Evolutionary conservation across 2,888 invertebrate species (phyloP).

Genomic region (Tetheella fluctuosa): DNA sequence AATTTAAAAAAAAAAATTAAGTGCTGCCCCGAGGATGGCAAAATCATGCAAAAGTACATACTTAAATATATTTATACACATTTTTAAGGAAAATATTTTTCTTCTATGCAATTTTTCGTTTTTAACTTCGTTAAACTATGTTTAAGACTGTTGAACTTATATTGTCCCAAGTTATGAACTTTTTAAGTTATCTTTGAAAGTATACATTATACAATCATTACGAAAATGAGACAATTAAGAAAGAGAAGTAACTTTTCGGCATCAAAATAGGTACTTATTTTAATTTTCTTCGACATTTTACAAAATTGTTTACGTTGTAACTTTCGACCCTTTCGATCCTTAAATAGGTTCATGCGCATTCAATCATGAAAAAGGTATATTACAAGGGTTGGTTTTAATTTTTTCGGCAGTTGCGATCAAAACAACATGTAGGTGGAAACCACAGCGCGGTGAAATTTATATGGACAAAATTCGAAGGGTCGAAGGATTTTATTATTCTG

Average conservation of each 20-base stretch:
- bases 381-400: slow-evolving; percentile 15
- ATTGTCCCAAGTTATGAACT: background rate
- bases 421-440: slow-evolving; percentile 51
- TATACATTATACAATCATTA: background rate
- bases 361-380: slow-evolving; percentile 9
- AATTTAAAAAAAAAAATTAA: too few relatives aligned
- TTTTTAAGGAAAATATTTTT: too few relatives aligned
- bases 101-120: too few relatives aligned
- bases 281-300: background rate
- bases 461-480: slow-evolving; percentile 70
- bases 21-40: too few relatives aligned
- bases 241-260: background rate
- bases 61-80: too few relatives aligned
- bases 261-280: background rate
- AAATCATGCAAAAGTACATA: too few relatives aligned
- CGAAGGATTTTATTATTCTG: slow-evolving; percentile 79
- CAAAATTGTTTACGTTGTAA: background rate
- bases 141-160: background rate
- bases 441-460: slow-evolving; percentile 70
- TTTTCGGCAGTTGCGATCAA: slow-evolving; percentile 42
- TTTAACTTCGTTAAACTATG: too few relatives aligned
- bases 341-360: slow-evolving; percentile 5
- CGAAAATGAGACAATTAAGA: background rate
- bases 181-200: background rate
- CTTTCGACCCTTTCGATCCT: slow-evolving; percentile 1